Base-by-base conservation (phyloP, 2,113 vertebrate species). In the Parus major region DNA sequence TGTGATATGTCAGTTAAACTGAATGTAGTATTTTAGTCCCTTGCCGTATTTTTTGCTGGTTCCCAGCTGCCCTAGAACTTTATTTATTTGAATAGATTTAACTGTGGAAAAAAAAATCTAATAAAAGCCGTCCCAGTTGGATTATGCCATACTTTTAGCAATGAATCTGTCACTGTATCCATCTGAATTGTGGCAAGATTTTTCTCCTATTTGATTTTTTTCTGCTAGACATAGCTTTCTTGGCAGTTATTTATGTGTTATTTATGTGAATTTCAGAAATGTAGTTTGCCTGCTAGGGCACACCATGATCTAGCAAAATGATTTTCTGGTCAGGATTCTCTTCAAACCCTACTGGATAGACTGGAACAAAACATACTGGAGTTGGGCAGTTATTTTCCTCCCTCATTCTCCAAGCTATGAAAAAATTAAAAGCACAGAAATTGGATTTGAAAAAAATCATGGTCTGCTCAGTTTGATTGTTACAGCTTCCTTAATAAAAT, bases 81-180 rank as follows among this genome's bases (percentile, higher is more conserved):
- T 42, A 46, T 27, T 86, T 66, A 70, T 21, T 73, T 75, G 19
- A 73, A 78, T 81, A 75, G 29, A n/a, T 53, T 42, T 81, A 88
- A 78, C 42, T 59, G 46, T 73, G 75, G 75, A 19, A 42, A 65
- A 80, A 93, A 85, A 72, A 42, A 12, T 18, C 5, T 23, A 53
- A 82, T 88, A 81, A 86, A 93, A 95, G 27, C 11, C 4, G 35
- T 95, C 15, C 4, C 24, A 39, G 39, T 86, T 86, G 73, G 77
- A 75, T 47, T 78, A 66, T 86, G 33, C 27, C 29, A 6, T 89
- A 35, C 72, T 81, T 95, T 42, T 82, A 71, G 72, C 33, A 70
- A 31, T 78, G 5, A 84, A 42, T 82, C 49, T 83, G 36, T 88
- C 50, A 66, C 63, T 1, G 2, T 65, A 55, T 91, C 59, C 31